Conservation (phyloP, 1,140 invertebrate genomes). For the Orius insidiosus region DNA sequence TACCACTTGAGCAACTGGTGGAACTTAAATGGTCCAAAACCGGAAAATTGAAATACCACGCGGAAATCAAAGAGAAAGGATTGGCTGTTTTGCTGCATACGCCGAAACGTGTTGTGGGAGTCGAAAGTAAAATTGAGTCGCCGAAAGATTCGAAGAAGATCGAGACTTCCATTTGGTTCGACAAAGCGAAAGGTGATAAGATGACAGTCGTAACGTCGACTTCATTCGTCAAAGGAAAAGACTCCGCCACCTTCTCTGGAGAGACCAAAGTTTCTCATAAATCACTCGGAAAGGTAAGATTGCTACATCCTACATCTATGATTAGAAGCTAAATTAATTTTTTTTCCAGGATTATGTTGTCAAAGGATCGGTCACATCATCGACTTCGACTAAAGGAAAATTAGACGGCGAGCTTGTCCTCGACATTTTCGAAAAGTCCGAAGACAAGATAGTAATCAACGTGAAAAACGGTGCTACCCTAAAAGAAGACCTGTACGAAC, state of each 20-base stretch:
- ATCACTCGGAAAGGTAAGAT: conserved; percentile 37
- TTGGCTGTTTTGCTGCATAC: too few relatives aligned
- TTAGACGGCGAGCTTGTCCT: conserved; percentile 32
- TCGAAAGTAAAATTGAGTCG: neutral
- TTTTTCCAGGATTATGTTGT: conserved; percentile 31
- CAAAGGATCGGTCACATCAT: conserved; percentile 28
- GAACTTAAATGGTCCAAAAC: conserved; percentile 12
- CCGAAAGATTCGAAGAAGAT: conserved; percentile 26
- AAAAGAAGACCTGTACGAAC: conserved; percentile 25
- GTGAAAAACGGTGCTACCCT: conserved; percentile 21
- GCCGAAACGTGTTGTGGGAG: neutral
- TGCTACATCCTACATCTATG: neutral
- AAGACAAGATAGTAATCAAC: conserved; percentile 36
- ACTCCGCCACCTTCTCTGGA: conserved; percentile 30
- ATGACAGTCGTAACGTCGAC: conserved; percentile 11
- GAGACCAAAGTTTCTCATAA: conserved; percentile 45
- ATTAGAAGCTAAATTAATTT: conserved; percentile 12
- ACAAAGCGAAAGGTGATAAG: conserved; percentile 47
- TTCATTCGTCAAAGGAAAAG: conserved; percentile 17
- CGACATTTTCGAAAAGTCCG: conserved; percentile 41
- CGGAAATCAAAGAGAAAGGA: too few relatives aligned
- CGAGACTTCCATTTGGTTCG: conserved; percentile 39
- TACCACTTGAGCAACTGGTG: too few relatives aligned
- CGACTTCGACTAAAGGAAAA: conserved; percentile 28
- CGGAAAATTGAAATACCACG: conserved; percentile 13